These are phyloP conservation scores for Micrasema longulum DNA, from an alignment of 1,140 invertebrate species.

Conservation along the genomic window DNA sequence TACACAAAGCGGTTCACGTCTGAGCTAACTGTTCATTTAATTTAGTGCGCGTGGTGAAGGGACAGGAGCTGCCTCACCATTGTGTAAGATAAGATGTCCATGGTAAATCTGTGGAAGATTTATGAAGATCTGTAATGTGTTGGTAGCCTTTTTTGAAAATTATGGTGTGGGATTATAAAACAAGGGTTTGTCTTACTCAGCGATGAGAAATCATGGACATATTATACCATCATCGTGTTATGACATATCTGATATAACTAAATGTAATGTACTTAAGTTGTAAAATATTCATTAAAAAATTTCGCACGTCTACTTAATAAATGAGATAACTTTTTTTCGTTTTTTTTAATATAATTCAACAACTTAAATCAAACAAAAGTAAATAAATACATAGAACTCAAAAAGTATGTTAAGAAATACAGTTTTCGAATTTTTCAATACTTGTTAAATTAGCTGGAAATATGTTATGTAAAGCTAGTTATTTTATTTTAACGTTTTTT, in stretches of 20 bases:
- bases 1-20: conserved; percentile 37
- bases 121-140: conserved; percentile 28
- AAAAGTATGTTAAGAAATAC: too few species aligned
- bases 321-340: not conserved
- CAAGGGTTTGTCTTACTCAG: conserved; percentile 24
- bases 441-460: too few species aligned
- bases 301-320: not conserved
- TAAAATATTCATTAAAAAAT: not conserved
- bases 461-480: too few species aligned
- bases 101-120: conserved; percentile 34
- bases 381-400: not conserved
- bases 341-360: not conserved
- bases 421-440: too few species aligned
- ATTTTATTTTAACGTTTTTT: too few species aligned
- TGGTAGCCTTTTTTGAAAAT: conserved; percentile 2
- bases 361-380: not conserved
- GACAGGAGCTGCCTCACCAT: not conserved
- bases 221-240: not conserved
- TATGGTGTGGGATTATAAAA: not conserved
- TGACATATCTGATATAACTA: not conserved
- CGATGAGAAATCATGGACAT: conserved; percentile 13
- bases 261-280: not conserved
- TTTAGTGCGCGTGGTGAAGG: conserved; percentile 40
- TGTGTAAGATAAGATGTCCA: conserved; percentile 5
- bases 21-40: conserved; percentile 46